A percentile compares a stretch with the other conserved stretches of the same genome.
Conservation (phyloP, 2,797 vertebrate species). For the Ibycter americanus region DNA sequence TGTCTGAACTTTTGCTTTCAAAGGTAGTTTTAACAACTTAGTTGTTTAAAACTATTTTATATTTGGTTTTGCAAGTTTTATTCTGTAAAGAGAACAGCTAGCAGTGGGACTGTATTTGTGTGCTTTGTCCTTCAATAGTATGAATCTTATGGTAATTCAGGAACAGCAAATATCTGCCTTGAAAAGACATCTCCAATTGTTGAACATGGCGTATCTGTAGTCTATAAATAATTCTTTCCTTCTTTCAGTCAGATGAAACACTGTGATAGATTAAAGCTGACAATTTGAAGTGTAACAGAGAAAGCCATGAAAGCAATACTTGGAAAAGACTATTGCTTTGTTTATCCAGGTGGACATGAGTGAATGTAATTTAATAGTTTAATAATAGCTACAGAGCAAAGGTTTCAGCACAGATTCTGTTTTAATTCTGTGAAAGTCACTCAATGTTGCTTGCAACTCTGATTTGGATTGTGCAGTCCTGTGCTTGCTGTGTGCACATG, state of each 20-base stretch:
- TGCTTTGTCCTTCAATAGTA: neutral
- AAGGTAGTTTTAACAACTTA: neutral
- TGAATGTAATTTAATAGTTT: neutral
- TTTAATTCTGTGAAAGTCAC: neutral
- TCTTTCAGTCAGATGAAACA: neutral
- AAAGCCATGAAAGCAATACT: neutral
- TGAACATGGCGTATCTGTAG: neutral
- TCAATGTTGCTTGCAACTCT: neutral
- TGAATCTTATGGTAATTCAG: neutral
- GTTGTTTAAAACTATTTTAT: neutral
- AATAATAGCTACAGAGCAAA: neutral
- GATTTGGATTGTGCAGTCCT: neutral
- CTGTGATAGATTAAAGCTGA: neutral
- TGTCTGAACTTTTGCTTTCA: neutral
- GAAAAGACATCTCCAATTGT: neutral
- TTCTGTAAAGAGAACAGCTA: neutral
- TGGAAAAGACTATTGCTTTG: neutral
- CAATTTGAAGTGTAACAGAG: neutral
- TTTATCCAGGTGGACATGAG: neutral
- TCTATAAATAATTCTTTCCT: slow-evolving; percentile 5
- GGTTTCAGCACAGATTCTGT: neutral
- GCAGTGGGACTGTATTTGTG: neutral
- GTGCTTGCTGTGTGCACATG: neutral
- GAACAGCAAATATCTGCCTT: neutral
- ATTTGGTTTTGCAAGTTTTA: neutral